Evolutionary conservation across 2,888 invertebrate genomes (phyloP).

Genomic region (Periphyllus acericola): DNA sequence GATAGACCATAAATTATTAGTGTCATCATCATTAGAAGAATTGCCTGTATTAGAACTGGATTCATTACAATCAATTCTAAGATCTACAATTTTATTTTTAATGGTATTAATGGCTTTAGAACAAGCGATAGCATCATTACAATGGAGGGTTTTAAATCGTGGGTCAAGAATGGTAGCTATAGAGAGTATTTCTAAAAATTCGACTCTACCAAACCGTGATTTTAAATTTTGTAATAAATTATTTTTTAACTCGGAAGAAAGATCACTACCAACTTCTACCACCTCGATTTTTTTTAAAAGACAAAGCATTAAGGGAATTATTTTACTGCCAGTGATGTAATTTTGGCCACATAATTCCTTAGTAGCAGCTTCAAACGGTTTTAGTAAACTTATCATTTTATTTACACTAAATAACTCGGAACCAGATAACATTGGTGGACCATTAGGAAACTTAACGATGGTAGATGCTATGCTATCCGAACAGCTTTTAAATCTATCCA

Average conservation of each 20-base stretch:
- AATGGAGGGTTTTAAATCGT: neutral
- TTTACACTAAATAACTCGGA: neutral
- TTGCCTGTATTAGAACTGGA: neutral
- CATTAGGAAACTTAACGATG: neutral
- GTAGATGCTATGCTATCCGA: neutral
- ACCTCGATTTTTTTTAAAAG: neutral
- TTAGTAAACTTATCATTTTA: neutral
- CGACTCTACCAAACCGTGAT: neutral
- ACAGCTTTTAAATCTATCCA: neutral
- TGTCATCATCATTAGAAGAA: neutral
- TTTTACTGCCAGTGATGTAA: neutral
- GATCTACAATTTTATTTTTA: constrained; percentile 6
- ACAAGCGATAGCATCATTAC: neutral
- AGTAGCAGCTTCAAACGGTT: constrained; percentile 15
- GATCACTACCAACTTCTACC: neutral
- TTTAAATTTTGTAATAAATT: constrained; percentile 16
- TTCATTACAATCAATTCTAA: neutral
- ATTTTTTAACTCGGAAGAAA: neutral
- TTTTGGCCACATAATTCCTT: constrained; percentile 15
- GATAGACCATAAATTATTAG: neutral
- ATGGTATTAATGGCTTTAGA: neutral
- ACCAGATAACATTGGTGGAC: neutral
- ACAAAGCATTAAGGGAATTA: neutral
- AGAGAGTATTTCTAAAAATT: neutral
- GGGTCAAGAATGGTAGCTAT: constrained; percentile 19